Evolutionary conservation across 2,113 vertebrate genomes (phyloP).

Genomic region (Tetrao urogallus): DNA sequence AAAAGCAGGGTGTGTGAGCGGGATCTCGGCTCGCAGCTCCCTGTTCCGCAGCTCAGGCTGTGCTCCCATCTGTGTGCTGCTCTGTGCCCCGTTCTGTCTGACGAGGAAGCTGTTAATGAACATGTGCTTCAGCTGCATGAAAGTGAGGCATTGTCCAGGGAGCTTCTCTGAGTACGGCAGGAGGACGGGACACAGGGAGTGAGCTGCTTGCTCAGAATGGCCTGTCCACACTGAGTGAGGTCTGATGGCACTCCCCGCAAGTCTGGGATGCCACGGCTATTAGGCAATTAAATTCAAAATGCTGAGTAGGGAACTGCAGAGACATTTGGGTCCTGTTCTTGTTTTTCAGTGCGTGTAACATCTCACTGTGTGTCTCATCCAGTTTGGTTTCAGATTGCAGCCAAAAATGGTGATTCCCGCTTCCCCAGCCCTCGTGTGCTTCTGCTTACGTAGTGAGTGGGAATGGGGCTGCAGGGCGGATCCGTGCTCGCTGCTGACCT

Average conservation of each 20-base stretch:
- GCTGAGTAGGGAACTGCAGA: not conserved
- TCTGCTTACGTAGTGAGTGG: not conserved
- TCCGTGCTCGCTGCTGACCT: not conserved
- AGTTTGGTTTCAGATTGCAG: not conserved
- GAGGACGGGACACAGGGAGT: not conserved
- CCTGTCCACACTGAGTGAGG: not conserved
- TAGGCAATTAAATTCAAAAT: not conserved
- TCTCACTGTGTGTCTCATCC: not conserved
- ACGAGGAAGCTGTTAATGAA: constrained; percentile 54
- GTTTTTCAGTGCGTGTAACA: not conserved
- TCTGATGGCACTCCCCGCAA: not conserved
- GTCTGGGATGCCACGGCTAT: not conserved
- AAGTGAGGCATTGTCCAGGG: constrained; percentile 9
- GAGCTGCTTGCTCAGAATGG: not conserved
- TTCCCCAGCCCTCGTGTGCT: not conserved
- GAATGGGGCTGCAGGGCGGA: not conserved
- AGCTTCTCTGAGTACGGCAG: not conserved
- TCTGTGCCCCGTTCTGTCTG: constrained; percentile 33
- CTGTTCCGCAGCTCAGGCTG: not conserved
- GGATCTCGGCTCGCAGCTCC: not conserved
- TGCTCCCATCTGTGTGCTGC: not conserved
- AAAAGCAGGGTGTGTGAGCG: not conserved
- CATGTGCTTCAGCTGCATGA: constrained; percentile 33
- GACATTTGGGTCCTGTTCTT: not conserved
- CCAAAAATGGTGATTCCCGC: not conserved